Evolutionary conservation across 2,888 invertebrate species (phyloP).

Genomic region (Caenorhabditis macrosperma): DNA sequence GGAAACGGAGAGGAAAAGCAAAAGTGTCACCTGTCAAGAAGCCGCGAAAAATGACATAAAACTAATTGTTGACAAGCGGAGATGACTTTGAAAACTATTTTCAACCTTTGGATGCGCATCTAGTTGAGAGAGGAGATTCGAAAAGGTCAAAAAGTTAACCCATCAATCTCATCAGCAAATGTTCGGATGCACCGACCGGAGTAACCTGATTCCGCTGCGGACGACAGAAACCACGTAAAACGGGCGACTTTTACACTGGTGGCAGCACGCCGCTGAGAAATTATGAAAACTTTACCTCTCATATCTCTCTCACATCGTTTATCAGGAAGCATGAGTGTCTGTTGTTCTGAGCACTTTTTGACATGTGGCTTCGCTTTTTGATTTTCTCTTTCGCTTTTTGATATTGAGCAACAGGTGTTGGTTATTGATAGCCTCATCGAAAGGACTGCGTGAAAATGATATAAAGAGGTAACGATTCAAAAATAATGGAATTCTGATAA

Average conservation of each 20-base stretch:
- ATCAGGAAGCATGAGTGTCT: constrained; percentile 11
- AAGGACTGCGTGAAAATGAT: no score
- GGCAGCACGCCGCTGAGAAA: constrained; percentile 8
- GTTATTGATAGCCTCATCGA: no score
- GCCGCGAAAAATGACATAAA: constrained; percentile 57
- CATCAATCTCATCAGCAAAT: constrained; percentile 27
- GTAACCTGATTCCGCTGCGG: constrained; percentile 6
- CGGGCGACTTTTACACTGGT: constrained; percentile 29
- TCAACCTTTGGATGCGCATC: no score
- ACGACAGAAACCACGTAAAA: background rate
- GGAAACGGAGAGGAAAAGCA: constrained; percentile 32
- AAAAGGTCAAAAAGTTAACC: constrained; percentile 36
- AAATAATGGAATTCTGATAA: background rate
- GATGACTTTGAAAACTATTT: no score
- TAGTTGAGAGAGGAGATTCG: background rate
- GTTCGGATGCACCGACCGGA: background rate
- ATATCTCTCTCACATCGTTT: constrained; percentile 30
- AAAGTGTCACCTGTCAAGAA: constrained; percentile 59
- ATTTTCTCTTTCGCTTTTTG: background rate
- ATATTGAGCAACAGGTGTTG: constrained; percentile 23
- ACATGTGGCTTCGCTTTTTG: constrained; percentile 42
- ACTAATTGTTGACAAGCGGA: constrained; percentile 41
- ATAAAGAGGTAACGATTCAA: background rate
- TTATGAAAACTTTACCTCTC: constrained; percentile 47
- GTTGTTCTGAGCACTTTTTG: constrained; percentile 41